Base-by-base conservation (phyloP, 1,140 invertebrate species). In the Drosophila bocqueti region DNA sequence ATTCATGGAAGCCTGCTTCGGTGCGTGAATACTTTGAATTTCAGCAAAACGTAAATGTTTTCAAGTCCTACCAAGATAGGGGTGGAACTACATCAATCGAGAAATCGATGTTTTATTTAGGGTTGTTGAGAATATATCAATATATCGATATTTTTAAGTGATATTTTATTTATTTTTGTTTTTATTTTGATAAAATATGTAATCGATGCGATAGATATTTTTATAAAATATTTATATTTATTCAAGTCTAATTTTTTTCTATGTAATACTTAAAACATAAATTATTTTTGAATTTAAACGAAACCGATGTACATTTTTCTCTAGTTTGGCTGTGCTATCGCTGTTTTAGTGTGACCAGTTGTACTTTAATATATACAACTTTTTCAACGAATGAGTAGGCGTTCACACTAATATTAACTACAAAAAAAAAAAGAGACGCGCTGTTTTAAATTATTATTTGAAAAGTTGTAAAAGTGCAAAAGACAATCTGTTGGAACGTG, bases 361-460 rank as follows among this genome's bases (percentile, higher is more conserved):
- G 0, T 5, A 10, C 8, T 31, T 9, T 7, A 36, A 36, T 36
- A 4, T 36, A 11, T 0, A 36, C 15, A 40, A 8, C 6, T 8
- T 8, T 24, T 24, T 15, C 1, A 47, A 15, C 21, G 13, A 26
- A n/a, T 24, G 5, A 57, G 15, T 4, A 38, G 54, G 10, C 21
- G 15, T 4, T 15, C 31, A 57, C 54, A 40, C 38, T 57, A 40
- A 36, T n/a, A 24, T 7, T 36, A 13, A 3, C 9, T 8, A 24
- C 18, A 52, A 60, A 57, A 11, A 26, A 61, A 47, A 65, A 66
- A 66, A 63, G 58, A 43, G 75, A 78, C 75, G 75, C 75, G 75
- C 65, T 77, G 75, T 36, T 78, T 78, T 69, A 50, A 78, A 78
- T 58, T 61, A 10, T 2, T 16, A 29, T 71, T 71, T 52, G 10